These are phyloP conservation scores for Nipponacmea schrenckii DNA, from an alignment of 2,888 invertebrate genomes.

Conservation along the genomic window DNA sequence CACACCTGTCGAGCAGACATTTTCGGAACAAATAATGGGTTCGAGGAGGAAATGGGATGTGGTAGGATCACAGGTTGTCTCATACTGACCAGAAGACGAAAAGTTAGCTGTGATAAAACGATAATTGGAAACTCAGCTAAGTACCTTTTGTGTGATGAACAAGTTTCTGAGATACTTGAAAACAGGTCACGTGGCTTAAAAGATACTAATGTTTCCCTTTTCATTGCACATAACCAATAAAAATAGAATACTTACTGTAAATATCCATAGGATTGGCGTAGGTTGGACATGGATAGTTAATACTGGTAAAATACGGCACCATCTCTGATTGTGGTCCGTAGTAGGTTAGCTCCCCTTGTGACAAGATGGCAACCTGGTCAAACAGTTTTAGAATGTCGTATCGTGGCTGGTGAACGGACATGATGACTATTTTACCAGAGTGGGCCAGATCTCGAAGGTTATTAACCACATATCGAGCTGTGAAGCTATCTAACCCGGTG, in stretches of 20 bases:
- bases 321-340: conserved; percentile 78
- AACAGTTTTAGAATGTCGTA: conserved; percentile 56
- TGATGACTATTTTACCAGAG: conserved; percentile 74
- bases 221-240: no score
- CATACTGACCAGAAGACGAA: no score
- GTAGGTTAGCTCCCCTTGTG: conserved; percentile 76
- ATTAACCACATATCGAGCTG: conserved; percentile 77
- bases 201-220: no score
- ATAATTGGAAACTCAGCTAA: no score
- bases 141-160: no score
- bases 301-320: conserved; percentile 92
- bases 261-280: conserved; percentile 97
- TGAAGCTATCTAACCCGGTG: conserved; percentile 85
- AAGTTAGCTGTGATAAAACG: no score
- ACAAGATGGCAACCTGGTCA: conserved; percentile 51
- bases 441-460: conserved; percentile 48
- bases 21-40: no score
- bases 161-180: no score
- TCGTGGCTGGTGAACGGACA: conserved; percentile 77
- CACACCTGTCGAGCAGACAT: no score
- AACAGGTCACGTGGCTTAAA: no score
- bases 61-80: no score
- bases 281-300: conserved; percentile 96
- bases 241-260: conserved; percentile 70
- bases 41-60: no score